Percentiles rank a stretch among this genome's conserved stretches.
These are phyloP conservation scores for Microcebus jonahi DNA, from an alignment of 2,113 vertebrate species.

Conservation along the genomic window DNA sequence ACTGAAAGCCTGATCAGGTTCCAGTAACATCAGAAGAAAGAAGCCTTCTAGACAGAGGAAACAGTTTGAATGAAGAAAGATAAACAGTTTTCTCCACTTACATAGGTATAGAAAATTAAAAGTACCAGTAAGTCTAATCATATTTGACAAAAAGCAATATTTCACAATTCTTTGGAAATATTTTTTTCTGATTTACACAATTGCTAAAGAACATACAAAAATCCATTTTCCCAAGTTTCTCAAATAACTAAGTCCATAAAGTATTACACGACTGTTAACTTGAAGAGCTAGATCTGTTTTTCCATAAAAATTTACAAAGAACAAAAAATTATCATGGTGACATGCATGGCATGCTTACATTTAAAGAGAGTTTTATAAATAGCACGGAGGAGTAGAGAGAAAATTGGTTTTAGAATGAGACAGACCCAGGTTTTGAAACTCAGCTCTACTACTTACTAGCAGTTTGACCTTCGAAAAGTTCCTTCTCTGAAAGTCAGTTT, in stretches of 20 bases:
- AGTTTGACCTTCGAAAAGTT: constrained; percentile 34
- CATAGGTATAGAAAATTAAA: background rate
- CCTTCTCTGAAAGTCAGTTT: constrained; percentile 62
- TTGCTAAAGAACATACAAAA: constrained; percentile 14
- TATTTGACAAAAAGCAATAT: constrained; percentile 10
- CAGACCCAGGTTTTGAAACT: constrained; percentile 43
- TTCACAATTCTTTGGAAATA: background rate
- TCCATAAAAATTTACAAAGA: constrained; percentile 33
- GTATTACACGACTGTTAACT: background rate
- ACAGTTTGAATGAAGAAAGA: background rate
- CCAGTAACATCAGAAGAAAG: background rate
- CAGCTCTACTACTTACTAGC: constrained; percentile 41
- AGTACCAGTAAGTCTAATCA: background rate
- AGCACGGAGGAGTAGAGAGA: background rate
- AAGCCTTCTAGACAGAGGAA: background rate
- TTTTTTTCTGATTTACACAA: background rate
- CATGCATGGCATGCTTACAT: background rate
- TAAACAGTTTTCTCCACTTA: background rate
- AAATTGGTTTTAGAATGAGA: constrained; percentile 19
- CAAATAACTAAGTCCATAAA: constrained; percentile 10
- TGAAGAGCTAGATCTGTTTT: constrained; percentile 32
- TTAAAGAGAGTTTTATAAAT: constrained; percentile 26
- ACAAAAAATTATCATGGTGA: constrained; percentile 28
- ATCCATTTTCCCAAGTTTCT: constrained; percentile 44
- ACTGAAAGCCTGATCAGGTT: background rate